phyloP scores from a whole-genome alignment of 2,797 vertebrate species.

The Sebastes reedi region DNA sequence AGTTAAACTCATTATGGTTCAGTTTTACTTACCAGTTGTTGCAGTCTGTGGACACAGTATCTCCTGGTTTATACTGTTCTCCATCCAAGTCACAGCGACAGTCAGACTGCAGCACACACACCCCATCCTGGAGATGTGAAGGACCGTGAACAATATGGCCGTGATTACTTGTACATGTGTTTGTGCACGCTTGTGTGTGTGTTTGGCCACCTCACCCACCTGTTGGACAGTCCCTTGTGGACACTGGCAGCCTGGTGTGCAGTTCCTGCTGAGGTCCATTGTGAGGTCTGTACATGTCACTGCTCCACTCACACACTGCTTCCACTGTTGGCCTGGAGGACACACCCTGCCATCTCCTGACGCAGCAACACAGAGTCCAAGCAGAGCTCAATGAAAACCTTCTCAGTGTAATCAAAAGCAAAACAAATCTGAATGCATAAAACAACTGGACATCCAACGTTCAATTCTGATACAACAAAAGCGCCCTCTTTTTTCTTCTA shows the following conservation, averaged over 20 bases:
- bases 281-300: conserved; percentile 85
- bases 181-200: neutral
- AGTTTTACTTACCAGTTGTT: conserved; percentile 84
- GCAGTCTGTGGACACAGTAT: conserved; percentile 77
- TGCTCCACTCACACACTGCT: conserved; percentile 75
- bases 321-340: conserved; percentile 83
- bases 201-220: conserved; percentile 56
- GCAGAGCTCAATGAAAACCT: neutral
- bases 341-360: conserved; percentile 79
- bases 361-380: neutral
- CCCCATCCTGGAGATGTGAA: conserved; percentile 74
- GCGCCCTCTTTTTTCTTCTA: neutral
- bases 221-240: conserved; percentile 75
- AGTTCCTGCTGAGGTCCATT: conserved; percentile 60
- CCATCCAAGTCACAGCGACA: conserved; percentile 85
- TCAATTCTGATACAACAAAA: neutral
- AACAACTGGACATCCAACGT: neutral
- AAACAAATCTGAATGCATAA: neutral
- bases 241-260: conserved; percentile 88
- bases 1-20: neutral
- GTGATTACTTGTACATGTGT: neutral
- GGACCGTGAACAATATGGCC: neutral
- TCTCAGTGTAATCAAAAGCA: neutral
- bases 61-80: conserved; percentile 75
- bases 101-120: conserved; percentile 77